Evolutionary conservation across 2,888 invertebrate species (phyloP), one percentile per base, ranked within the genome.

Genomic region (Mycogona germanica): DNA sequence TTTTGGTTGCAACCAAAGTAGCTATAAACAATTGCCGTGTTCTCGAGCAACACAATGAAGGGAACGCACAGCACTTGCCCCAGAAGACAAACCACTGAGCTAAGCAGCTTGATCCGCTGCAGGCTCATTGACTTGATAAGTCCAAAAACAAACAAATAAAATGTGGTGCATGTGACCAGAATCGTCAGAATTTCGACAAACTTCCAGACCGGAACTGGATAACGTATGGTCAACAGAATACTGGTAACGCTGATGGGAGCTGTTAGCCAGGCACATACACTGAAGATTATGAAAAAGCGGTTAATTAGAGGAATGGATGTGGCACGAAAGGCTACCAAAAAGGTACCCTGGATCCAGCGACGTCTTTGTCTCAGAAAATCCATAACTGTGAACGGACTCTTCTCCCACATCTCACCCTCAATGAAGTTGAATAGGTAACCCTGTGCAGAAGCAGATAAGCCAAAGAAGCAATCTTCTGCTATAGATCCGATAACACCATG

Each of bases 371-470:
- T 93, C 62, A 96, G 79, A 65, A 96, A 92, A 70, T 96, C 96
- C 79, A 85, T 83, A 30, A 96, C 72, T 1, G 89, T 88, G 69
- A 96, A 96, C 2, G 96, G 95, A 5, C 91, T 91, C 68, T 96
- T 95, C 69, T 96, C 96, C 84, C 93, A 93, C 95, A 96, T 95
- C 73, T 96, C 96, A 47, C 96, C 95, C 69, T 96, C 95, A 60
- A 96, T 82, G 72, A 95, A 96, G 68, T 91, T 87, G 70, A 96
- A 96, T 21, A 84, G 78, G 68, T 86, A 95, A 26, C 93, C 95
- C 69, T 87, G 80, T 58, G 80, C 79, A 70, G 83, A 89, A 2
- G 95, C 95, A 60, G 87, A 82, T 92, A 96, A 95, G 21, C 92
- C 91, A 72, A 96, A 96, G 70, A 82, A 96, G 67, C 93, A 95